Evolutionary conservation across 2,797 vertebrate species (phyloP), one percentile per base, ranked within the genome.

Genomic region (Pelobates cultripes): DNA sequence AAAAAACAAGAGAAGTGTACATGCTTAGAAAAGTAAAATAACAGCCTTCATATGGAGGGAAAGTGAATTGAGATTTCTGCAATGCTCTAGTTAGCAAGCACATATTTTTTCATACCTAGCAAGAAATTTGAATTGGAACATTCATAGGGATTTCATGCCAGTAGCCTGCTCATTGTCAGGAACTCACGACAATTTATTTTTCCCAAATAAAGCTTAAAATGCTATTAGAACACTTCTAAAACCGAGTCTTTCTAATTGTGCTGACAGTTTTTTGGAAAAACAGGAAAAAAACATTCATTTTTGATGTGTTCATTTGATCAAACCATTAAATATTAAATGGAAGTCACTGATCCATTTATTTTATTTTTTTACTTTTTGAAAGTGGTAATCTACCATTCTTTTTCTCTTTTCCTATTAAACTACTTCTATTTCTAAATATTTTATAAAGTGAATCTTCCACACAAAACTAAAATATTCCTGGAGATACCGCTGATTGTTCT

Each of bases 241-340:
- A 40, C 12, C 17, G 2, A 64, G 14, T 64, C 17, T 41, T 28
- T n/a, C 7, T 64, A 64, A 64, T 64, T 40, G 28, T 64, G 7
- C 17, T 28, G 7, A 14, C 14, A 64, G 2, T 40, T 64, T 17
- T 64, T n/a, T 64, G 17, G 28, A 64, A 60, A 60, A 60, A 4
- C 4, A n/a, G 14, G 3, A 40, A 40, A 17, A 9, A 2, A 17
- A 64, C 13, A 57, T 57, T 12, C 9, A 64, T 64, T 28, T 64
- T 64, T 64, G 14, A 64, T 64, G 61, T 17, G 28, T 28, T 64
- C 17, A 64, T 64, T 64, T 64, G 61, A n/a, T 64, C 61, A 64
- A 64, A 64, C 17, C 61, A 64, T 64, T 6, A 64, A 64, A 64
- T 64, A 64, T 64, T 64, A 64, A 64, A 64, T 6, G 17, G n/a